Base-by-base conservation (phyloP, 2,888 invertebrate genomes). In the Apantesis nais region DNA sequence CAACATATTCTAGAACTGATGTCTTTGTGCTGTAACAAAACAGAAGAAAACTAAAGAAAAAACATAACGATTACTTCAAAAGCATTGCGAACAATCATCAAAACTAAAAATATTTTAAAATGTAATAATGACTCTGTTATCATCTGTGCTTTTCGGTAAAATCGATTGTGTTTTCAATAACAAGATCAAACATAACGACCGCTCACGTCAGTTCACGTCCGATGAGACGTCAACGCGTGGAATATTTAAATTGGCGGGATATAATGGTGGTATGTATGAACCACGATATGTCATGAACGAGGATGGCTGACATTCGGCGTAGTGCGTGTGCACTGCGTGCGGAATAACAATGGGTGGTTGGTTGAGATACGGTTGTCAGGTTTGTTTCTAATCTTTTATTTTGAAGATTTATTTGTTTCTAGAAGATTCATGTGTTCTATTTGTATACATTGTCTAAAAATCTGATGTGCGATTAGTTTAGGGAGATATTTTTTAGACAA, bases 101-200 rank as follows among this genome's bases (percentile, higher is more conserved):
- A 61, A 14, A 58, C n/a, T 29, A 29, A 58, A 2, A 58, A 4
- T 22, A 1, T 34, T 19, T 16, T 4, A 34, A 2, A 34, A 34
- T 39, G 12, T 39, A 62, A 19, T 14, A 4, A n/a, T 62, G n/a
- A 29, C 29, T 41, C 22, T 19, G 25, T 48, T 60, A 61, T 66
- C 70, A 34, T 31, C 63, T 77, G 75, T 73, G 72, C 72, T 68
- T 71, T 61, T 72, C 71, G n/a, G n/a, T n/a, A 81, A 79, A 77
- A 66, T 79, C 79, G 81, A 79, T 79, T 79, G 75, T 79, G 73
- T 73, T 77, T 79, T 73, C 79, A 81, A 81, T 79, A 79, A 75
- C 81, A 73, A 77, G 71, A 68, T 78, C 72, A 81, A 71, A 81
- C 73, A 66, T 62, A 60, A 61, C 65, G 70, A 64, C 70, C 73